Base-by-base conservation (phyloP, 2,113 vertebrate genomes). In the Emydocephalus ijimae region DNA sequence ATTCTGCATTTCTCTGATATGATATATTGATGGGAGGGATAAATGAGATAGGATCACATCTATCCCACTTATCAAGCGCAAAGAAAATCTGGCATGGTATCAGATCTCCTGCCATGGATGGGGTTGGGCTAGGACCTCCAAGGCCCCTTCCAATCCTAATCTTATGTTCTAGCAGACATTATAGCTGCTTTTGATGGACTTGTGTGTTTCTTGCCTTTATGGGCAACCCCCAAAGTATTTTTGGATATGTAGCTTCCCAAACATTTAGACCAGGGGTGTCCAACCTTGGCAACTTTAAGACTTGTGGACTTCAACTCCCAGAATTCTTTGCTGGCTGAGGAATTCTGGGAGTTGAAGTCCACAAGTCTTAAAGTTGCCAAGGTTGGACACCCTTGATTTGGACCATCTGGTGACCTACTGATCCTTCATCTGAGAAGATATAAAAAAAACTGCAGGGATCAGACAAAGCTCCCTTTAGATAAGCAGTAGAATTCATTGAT, bases 401-500 rank as follows among this genome's bases (percentile, higher is more conserved):
- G 0, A 94, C 93, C 93, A 54, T 95, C 92, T 7, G 3, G 7
- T 21, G 29, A 55, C 23, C 57, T 86, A 91, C 29, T 29, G 89
- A 86, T 50, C 26, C 29, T 59, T 94, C 4, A 91, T 0, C 94
- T 89, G 90, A 89, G 92, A 93, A 91, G 92, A 94, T 95, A 92
- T 34, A 87, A 56, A 56, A 94, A 93, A 88, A 88, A 34, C 92
- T 34, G 90, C 29, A 26, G 91, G 94, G 92, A 93, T 94, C 95
- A 92, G 91, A 91, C 95, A 89, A 96, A 94, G 89, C 89, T 86
- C 61, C 94, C 95, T 90, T 89, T 85, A 92, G 90, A 94, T 4
- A 92, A 95, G 92, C 92, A 96, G 96, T 97, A 97, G 94, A 97
- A 96, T 97, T 96, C 94, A 86, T 89, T 85, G 93, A 96, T 98